A percentile compares a stretch with the other conserved stretches of the same genome.
Conservation (phyloP, 2,113 vertebrate genomes). For the Cochlearius cochlearius region DNA sequence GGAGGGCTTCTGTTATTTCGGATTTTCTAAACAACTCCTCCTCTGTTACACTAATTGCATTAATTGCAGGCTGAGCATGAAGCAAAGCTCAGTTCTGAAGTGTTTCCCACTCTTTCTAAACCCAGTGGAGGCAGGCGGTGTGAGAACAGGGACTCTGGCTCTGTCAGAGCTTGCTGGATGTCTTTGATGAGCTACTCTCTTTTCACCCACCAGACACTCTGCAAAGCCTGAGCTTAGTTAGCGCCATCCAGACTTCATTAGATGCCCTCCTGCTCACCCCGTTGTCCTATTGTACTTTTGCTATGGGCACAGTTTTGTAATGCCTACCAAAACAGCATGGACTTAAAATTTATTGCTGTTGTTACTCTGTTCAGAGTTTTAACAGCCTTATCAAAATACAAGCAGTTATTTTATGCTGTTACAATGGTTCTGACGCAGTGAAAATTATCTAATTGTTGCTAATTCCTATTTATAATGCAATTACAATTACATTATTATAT, state of each 20-base stretch:
- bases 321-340: rapidly evolving
- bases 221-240: background rate
- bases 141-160: background rate
- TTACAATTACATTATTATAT: background rate
- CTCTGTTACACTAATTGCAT: background rate
- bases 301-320: background rate
- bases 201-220: background rate
- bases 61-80: background rate
- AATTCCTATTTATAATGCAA: background rate
- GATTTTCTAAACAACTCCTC: background rate
- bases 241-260: background rate
- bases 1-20: background rate
- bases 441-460: background rate
- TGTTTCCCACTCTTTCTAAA: background rate
- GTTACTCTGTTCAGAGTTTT: background rate
- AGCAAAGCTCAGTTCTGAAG: background rate
- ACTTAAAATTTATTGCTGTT: no score
- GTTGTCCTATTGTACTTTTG: background rate
- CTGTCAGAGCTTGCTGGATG: background rate
- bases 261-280: background rate
- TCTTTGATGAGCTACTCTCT: background rate
- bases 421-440: background rate
- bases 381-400: background rate
- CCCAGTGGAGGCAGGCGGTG: rapidly evolving
- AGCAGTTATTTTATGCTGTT: background rate